These are phyloP conservation scores for Pogonomyrmex barbatus DNA, from an alignment of 1,140 invertebrate species.

Conservation along the genomic window DNA sequence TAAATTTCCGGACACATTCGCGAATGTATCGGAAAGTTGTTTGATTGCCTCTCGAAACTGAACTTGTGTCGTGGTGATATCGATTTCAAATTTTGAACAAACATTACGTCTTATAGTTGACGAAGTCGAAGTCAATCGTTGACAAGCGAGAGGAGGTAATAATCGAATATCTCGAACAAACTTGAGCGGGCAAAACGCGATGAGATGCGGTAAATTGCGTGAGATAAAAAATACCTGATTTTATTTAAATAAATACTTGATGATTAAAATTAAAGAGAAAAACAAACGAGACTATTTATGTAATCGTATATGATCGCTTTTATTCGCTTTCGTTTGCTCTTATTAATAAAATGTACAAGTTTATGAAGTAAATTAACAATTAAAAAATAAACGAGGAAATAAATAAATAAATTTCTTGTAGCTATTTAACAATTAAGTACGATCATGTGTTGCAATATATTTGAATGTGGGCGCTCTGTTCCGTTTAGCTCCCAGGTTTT, in stretches of 20 bases:
- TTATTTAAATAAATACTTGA: not conserved
- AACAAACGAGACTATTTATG: not conserved
- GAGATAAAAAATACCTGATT: not conserved
- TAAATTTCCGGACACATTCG: slow-evolving; percentile 35
- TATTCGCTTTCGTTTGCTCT: not conserved
- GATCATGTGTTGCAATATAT: not conserved
- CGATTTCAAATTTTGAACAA: slow-evolving; percentile 44
- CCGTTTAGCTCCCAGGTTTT: not conserved
- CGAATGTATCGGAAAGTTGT: slow-evolving; percentile 9
- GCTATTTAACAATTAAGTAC: not conserved
- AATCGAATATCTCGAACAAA: not conserved
- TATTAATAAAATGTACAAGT: not conserved
- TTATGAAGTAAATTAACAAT: not conserved
- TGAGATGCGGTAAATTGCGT: not conserved
- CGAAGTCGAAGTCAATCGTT: not conserved
- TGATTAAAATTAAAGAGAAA: not conserved
- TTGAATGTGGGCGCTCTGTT: not conserved
- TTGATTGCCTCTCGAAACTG: not conserved
- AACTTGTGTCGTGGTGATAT: not conserved
- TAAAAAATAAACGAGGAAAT: not conserved
- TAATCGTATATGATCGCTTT: not conserved
- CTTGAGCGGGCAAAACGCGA: not conserved
- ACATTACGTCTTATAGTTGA: slow-evolving; percentile 19
- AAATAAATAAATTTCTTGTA: not conserved
- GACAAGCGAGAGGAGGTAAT: slow-evolving; percentile 1